Evolutionary conservation across 2,888 invertebrate species (phyloP), one percentile per base, ranked within the genome.

Genomic region (Dasypogon diadema): DNA sequence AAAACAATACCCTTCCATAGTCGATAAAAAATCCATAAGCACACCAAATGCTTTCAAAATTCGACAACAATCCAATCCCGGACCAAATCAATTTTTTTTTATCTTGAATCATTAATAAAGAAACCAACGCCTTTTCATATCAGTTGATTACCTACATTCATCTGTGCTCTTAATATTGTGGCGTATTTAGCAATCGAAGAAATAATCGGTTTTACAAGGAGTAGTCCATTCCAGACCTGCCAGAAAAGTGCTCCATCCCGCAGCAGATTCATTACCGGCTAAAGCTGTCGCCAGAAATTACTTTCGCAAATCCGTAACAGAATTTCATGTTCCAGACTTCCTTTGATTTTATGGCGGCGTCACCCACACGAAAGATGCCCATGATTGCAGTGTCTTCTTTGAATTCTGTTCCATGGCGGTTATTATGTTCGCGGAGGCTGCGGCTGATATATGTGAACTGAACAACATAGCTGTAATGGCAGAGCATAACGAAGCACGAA

Each of bases 401-500:
- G 63, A 63, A 63, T 22, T 65, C 65, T 46, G 46, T 21, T 4
- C 65, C 65, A 46, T 48, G 46, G 24, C 65, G 65, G 65, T 65
- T 65, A 65, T 65, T 65, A 65, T 65, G 65, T 46, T 65, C 65
- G 65, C 65, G 46, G 65, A 65, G 65, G 24, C 65, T 60, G 34
- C 16, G 48, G 3, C 24, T 65, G 48, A 65, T 65, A 65, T 65
- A 65, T 65, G 65, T 65, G 46, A 21, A 65, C 18, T 46, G 65
- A 22, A 10, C 37, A 21, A 22, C 22, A n/a, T 42, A 37, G 30
- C 63, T n/a, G 65, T 14, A 14, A 42, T 42, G 24, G 12, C 65
- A 46, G 65, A 65, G 65, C 65, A 65, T 65, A 65, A 65, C 46
- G 65, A 65, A 65, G 46, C 37, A 65, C 22, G 46, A 65, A 42